Conservation (phyloP, 2,888 invertebrate species). For the Drosophila rubida region DNA sequence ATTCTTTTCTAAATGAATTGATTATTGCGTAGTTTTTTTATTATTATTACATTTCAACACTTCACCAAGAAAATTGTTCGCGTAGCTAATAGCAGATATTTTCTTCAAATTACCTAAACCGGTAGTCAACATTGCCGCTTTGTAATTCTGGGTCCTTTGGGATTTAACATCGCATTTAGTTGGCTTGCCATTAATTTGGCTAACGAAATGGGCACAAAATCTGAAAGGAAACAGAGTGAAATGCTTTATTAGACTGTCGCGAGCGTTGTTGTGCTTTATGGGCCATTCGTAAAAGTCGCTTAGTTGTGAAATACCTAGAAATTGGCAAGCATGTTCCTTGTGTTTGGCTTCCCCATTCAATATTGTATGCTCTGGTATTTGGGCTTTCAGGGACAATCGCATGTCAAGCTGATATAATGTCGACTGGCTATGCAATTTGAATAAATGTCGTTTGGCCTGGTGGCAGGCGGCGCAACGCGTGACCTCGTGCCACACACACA, state of each 20-base stretch:
- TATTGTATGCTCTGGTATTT: slow-evolving; percentile 30
- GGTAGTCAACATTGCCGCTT: background rate
- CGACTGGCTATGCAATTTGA: slow-evolving; percentile 67
- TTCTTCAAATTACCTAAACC: background rate
- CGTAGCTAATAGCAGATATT: no score
- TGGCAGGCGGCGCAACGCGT: slow-evolving; percentile 49
- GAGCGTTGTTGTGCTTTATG: slow-evolving; percentile 6
- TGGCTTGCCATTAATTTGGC: background rate
- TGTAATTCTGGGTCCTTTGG: background rate
- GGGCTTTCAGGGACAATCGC: slow-evolving; percentile 43
- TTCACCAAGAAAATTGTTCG: no score
- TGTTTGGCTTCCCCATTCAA: slow-evolving; percentile 2
- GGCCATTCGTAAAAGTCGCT: slow-evolving; percentile 2
- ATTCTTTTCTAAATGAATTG: no score
- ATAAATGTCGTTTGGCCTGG: slow-evolving; percentile 66
- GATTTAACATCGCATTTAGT: background rate
- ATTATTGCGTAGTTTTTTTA: no score
- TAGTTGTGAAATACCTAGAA: slow-evolving; percentile 14
- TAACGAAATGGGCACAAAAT: slow-evolving; percentile 2
- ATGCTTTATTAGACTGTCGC: slow-evolving; percentile 16
- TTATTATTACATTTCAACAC: no score
- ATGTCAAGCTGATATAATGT: slow-evolving; percentile 68
- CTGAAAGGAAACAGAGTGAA: background rate
- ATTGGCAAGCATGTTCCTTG: slow-evolving; percentile 3
- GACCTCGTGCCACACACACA: slow-evolving; percentile 48